Base-by-base conservation (phyloP, 1,140 invertebrate genomes). In the Adoxophyes honmai region DNA sequence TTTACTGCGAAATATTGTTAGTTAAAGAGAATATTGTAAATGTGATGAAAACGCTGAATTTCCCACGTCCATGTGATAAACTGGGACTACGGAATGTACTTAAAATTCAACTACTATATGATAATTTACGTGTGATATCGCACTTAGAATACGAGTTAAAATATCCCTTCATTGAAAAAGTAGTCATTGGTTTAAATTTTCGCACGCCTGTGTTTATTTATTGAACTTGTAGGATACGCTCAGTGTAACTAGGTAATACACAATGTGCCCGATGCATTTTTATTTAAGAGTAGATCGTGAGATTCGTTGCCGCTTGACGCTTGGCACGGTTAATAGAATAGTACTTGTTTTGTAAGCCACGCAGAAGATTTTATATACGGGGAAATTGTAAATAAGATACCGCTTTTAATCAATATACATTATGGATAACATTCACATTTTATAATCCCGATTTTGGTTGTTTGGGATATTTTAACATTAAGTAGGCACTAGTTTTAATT, bases 81-180 rank as follows among this genome's bases (percentile, higher is more conserved):
- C 15, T 7, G 39, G 39, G 39, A 44, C 39, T 13, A 8, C 21
- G 6, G n/a, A 48, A 11, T 51, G 48, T 52, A 52, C 48, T 52
- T 52, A 52, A 48, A 39, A 44, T 44, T 21, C 39, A 44, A 64
- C 56, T 70, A 66, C 56, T 66, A 64, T n/a, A n/a, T 65, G 33
- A 63, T 68, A 64, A 61, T 54, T 72, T 67, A 63, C 38, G 72
- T 75, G 75, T 78, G 77, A 80, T 80, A 75, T 63, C 59, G 54
- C 68, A 66, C 64, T 62, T 75, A 75, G 71, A 52, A 52, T 58
- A 28, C 14, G 18, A 8, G 34, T 62, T 39, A 55, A 58, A 48
- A 21, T 44, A 52, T 34, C 16, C 39, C 39, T 11, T 57, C 14
- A 16, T 9, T 61, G 48, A 57, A 56, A 28, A 60, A 52, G 34